phyloP scores from a whole-genome alignment of 2,888 invertebrate genomes.

The Lasioglossum vierecki region DNA sequence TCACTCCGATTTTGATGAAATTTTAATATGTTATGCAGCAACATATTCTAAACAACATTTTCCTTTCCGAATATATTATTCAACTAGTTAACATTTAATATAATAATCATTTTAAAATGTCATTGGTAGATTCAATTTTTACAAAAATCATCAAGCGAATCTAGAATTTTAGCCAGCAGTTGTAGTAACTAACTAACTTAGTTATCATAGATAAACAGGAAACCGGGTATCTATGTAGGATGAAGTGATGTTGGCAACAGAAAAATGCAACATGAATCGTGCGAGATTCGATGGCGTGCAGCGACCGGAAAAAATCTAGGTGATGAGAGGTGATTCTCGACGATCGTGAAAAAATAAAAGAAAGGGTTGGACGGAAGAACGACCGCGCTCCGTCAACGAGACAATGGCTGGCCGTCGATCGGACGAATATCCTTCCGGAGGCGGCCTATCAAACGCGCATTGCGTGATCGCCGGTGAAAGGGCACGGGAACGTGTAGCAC shows the following conservation, averaged over 20 bases:
- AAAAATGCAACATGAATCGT: not conserved
- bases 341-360: conserved; percentile 28
- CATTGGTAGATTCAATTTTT: no score
- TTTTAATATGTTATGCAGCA: no score
- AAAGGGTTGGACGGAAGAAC: not conserved
- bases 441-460: conserved; percentile 16
- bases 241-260: not conserved
- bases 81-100: no score
- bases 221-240: no score
- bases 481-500: conserved; percentile 16
- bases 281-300: not conserved
- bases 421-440: conserved; percentile 15
- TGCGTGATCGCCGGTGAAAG: not conserved
- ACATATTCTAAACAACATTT: no score
- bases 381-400: conserved; percentile 14
- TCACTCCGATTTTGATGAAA: no score
- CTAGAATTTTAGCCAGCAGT: no score
- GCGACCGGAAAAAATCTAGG: not conserved
- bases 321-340: conserved; percentile 11
- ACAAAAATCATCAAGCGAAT: no score
- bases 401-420: conserved; percentile 24
- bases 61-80: no score
- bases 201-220: no score
- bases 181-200: no score
- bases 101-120: no score